These are phyloP conservation scores for Caranx melampygus DNA, from an alignment of 2,113 vertebrate species.

Conservation along the genomic window DNA sequence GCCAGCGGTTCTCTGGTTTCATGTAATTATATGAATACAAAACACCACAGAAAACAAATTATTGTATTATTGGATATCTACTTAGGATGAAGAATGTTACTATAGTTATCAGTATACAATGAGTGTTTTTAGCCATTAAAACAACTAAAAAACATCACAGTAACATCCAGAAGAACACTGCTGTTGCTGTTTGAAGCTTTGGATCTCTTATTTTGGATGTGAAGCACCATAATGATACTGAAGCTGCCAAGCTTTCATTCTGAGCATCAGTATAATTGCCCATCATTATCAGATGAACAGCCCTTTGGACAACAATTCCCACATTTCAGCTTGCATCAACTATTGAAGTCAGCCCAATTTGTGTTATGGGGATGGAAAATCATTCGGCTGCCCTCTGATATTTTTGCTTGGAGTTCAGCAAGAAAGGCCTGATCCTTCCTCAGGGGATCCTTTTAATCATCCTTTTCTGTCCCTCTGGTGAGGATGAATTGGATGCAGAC, in stretches of 20 bases:
- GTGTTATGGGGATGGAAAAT: conserved; percentile 35
- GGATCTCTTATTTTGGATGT: conserved; percentile 17
- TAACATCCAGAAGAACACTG: neutral
- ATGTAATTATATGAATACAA: neutral
- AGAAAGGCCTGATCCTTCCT: conserved; percentile 6
- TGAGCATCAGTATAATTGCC: conserved; percentile 47
- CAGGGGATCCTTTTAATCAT: conserved; percentile 26
- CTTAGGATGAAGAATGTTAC: too few relatives aligned
- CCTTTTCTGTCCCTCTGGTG: conserved; percentile 18
- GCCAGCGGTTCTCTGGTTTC: neutral
- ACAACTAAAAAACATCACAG: neutral
- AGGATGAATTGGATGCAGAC: conserved; percentile 11
- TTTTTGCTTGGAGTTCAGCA: conserved; percentile 13
- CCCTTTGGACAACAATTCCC: conserved; percentile 43
- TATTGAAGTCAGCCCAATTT: conserved; percentile 49
- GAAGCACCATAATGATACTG: conserved; percentile 10
- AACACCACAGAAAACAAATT: neutral
- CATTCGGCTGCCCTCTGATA: conserved; percentile 43
- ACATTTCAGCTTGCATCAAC: conserved; percentile 27
- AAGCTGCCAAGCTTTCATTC: conserved; percentile 31
- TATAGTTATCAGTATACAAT: neutral
- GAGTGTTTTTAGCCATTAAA: neutral
- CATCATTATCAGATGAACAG: conserved; percentile 38
- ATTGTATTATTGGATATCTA: neutral
- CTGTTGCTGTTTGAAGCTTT: conserved; percentile 8